Evolutionary conservation across 2,797 vertebrate genomes (phyloP).

Genomic region (Chaunax sp.): DNA sequence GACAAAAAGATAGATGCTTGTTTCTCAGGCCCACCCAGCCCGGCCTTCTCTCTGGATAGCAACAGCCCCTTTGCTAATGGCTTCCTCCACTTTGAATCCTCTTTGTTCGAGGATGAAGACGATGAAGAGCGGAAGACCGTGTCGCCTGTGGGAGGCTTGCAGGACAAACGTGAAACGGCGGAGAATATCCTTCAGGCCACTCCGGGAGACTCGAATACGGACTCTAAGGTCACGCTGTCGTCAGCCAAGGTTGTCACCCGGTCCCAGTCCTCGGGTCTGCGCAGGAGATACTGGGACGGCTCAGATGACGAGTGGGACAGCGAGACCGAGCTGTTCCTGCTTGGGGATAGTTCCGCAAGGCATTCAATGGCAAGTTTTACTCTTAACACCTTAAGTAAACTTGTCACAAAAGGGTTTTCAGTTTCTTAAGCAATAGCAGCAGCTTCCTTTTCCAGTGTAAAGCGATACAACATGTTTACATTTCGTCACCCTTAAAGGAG

Average conservation of each 20-base stretch:
- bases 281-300: constrained; percentile 72
- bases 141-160: constrained; percentile 11
- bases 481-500: too few species aligned
- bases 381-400: constrained; percentile 10
- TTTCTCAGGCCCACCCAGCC: constrained; percentile 79
- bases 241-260: constrained; percentile 75
- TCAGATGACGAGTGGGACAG: constrained; percentile 79
- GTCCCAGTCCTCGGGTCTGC: constrained; percentile 78
- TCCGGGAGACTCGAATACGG: constrained; percentile 15
- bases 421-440: not conserved
- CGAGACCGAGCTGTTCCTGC: constrained; percentile 69
- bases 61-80: constrained; percentile 84
- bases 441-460: not conserved
- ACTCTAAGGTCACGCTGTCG: constrained; percentile 7
- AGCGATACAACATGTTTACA: not conserved
- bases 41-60: constrained; percentile 83
- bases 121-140: constrained; percentile 23
- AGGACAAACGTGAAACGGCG: constrained; percentile 23
- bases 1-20: constrained; percentile 66
- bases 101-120: constrained; percentile 83
- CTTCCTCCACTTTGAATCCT: constrained; percentile 85
- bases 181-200: constrained; percentile 19
- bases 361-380: constrained; percentile 73
- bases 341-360: constrained; percentile 61
- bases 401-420: not conserved